Conservation (phyloP, 2,113 vertebrate species). For the Ophthalmolycus amberensis region DNA sequence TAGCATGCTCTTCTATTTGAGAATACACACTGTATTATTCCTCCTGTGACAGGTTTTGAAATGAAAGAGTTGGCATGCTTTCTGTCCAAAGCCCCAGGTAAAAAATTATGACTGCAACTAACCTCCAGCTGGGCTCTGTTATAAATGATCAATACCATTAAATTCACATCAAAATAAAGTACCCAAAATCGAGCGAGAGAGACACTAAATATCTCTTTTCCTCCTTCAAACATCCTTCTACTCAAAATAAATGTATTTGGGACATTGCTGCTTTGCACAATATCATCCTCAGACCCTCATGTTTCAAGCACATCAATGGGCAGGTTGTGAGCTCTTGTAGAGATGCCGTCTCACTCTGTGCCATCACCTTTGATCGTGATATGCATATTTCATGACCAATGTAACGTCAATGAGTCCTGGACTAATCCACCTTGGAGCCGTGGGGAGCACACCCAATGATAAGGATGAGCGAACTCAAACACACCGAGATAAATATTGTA, state of each 20-base stretch:
- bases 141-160: constrained; percentile 58
- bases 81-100: constrained; percentile 56
- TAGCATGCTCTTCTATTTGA: neutral
- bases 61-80: constrained; percentile 63
- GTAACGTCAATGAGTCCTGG: constrained; percentile 82
- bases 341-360: constrained; percentile 64
- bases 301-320: constrained; percentile 63
- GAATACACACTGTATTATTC: constrained; percentile 47
- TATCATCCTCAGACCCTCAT: constrained; percentile 16
- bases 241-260: constrained; percentile 34
- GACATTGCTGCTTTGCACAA: constrained; percentile 19
- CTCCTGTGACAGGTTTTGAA: constrained; percentile 61
- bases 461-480: constrained; percentile 80
- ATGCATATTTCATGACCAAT: constrained; percentile 84
- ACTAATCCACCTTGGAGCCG: constrained; percentile 76
- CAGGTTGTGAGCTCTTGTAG: constrained; percentile 63
- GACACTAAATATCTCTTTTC: too few species aligned
- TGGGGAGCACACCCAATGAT: constrained; percentile 75
- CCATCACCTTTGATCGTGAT: constrained; percentile 80
- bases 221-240: constrained; percentile 9
- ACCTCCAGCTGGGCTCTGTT: constrained; percentile 51
- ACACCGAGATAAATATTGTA: constrained; percentile 79
- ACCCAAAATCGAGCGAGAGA: constrained; percentile 2
- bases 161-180: constrained; percentile 48
- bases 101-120: constrained; percentile 52